A percentile compares a stretch with the other conserved stretches of the same genome.
Evolutionary conservation across 1,140 invertebrate species (phyloP).

Genomic region (Diprion similis): DNA sequence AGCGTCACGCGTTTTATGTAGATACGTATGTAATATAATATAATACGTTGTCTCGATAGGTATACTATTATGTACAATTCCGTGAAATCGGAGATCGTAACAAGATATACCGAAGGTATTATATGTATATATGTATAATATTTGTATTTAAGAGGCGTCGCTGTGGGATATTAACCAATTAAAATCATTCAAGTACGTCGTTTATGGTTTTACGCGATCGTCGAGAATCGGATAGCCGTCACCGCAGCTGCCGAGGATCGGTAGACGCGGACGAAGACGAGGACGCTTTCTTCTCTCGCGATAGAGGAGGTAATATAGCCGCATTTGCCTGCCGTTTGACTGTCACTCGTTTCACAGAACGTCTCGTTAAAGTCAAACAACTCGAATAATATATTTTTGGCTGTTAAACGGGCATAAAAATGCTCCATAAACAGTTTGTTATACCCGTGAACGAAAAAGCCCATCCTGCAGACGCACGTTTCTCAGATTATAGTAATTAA

Average conservation of each 20-base stretch:
- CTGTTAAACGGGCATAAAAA: background rate
- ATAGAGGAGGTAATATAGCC: background rate
- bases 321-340: background rate
- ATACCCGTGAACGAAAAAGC: background rate
- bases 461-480: background rate
- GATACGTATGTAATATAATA: too few species aligned
- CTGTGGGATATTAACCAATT: background rate
- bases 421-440: background rate
- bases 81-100: too few species aligned
- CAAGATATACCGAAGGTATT: too few species aligned
- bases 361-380: constrained; percentile 2
- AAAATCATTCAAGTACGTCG: background rate
- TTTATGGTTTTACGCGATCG: constrained; percentile 1
- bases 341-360: constrained; percentile 3
- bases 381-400: background rate
- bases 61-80: too few species aligned
- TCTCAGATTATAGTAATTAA: too few species aligned
- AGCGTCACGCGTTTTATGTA: too few species aligned
- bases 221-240: background rate
- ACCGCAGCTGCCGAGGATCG: background rate
- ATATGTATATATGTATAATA: too few species aligned
- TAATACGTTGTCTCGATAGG: too few species aligned
- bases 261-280: background rate
- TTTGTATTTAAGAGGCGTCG: too few species aligned
- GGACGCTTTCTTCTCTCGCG: background rate